phyloP scores from a whole-genome alignment of 2,797 vertebrate genomes.

The Bryconaethiops microstoma region DNA sequence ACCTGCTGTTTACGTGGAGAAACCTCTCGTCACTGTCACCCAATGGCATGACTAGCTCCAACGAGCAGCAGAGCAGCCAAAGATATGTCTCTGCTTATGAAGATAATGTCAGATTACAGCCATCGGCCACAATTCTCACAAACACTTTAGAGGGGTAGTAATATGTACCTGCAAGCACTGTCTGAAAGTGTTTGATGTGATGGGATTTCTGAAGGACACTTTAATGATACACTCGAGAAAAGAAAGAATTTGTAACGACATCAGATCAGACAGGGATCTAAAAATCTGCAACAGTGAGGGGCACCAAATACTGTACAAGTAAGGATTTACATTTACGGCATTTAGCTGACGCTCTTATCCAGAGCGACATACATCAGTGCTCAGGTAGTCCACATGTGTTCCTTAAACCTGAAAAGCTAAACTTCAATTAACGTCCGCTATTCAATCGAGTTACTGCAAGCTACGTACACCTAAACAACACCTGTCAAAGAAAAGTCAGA shows the following conservation, averaged over 20 bases:
- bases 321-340: too few species aligned
- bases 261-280: neutral
- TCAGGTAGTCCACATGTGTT: too few species aligned
- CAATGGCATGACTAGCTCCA: constrained; percentile 2
- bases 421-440: too few species aligned
- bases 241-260: neutral
- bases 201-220: neutral
- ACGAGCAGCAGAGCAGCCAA: constrained; percentile 5
- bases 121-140: neutral
- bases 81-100: constrained; percentile 7
- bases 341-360: too few species aligned
- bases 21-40: constrained; percentile 11
- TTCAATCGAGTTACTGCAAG: too few species aligned
- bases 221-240: neutral
- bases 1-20: constrained; percentile 29
- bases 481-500: too few species aligned
- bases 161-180: constrained; percentile 3
- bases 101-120: constrained; percentile 26
- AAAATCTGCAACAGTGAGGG: neutral
- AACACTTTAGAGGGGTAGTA: neutral
- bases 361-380: too few species aligned
- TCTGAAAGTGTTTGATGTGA: constrained; percentile 16
- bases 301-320: neutral
- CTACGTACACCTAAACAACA: too few species aligned
- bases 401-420: too few species aligned